Evolutionary conservation across 2,797 vertebrate species (phyloP).

Genomic region (Trematomus bernacchii): DNA sequence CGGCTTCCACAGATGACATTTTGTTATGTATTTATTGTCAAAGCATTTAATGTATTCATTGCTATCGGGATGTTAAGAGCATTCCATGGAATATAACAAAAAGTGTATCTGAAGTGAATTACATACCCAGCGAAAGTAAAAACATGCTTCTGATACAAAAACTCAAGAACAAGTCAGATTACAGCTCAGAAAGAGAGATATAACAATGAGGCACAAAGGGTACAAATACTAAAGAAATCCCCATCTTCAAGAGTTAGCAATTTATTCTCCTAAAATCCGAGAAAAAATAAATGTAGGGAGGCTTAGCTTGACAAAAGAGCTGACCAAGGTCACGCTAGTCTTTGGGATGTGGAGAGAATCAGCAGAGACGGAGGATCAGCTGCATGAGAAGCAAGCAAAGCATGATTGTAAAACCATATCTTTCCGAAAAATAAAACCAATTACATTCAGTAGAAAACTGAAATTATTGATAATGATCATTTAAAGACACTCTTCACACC

Average conservation of each 20-base stretch:
- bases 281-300: constrained; percentile 4
- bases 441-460: neutral
- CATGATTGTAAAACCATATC: neutral
- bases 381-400: neutral
- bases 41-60: too few relatives aligned
- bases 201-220: neutral
- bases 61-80: too few relatives aligned
- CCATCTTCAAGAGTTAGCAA: constrained; percentile 4
- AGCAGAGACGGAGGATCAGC: neutral
- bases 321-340: neutral
- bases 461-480: neutral
- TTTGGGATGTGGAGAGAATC: neutral
- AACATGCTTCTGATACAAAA: constrained; percentile 6
- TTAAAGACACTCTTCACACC: neutral
- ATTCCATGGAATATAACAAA: too few relatives aligned
- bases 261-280: constrained; percentile 3
- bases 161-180: constrained; percentile 27
- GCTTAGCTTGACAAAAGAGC: constrained; percentile 24
- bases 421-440: neutral
- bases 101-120: too few relatives aligned
- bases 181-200: constrained; percentile 15
- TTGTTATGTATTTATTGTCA: too few relatives aligned
- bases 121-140: constrained; percentile 2
- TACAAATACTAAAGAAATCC: neutral
- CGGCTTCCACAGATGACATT: too few relatives aligned